Percentiles rank a stretch among this genome's conserved stretches.
Evolutionary conservation across 2,797 vertebrate genomes (phyloP).

Genomic region (Gadopsis marmoratus): DNA sequence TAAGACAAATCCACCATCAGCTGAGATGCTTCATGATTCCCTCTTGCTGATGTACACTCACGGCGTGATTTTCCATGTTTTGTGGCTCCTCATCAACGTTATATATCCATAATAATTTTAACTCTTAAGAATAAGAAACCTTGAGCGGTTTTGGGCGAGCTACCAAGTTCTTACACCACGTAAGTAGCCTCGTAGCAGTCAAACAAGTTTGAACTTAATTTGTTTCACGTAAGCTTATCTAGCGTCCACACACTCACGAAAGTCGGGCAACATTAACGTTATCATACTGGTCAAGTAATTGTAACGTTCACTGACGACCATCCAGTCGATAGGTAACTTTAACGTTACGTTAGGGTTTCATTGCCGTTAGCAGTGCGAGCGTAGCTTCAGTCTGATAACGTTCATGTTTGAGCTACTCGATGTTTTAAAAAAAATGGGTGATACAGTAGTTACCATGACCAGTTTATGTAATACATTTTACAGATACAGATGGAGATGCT

Average conservation of each 20-base stretch:
- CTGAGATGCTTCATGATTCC: accelerated
- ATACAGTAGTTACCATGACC: accelerated
- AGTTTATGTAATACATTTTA: neutral
- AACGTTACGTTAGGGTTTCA: slow-evolving; percentile 34
- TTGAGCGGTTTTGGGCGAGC: neutral
- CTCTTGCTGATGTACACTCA: neutral
- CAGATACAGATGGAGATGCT: accelerated
- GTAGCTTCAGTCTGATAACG: slow-evolving; percentile 42
- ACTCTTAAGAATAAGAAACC: neutral
- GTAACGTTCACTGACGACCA: neutral
- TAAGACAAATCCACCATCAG: neutral
- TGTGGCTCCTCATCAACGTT: neutral
- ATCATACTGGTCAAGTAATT: neutral
- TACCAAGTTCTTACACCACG: neutral
- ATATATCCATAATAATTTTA: neutral
- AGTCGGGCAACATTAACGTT: accelerated
- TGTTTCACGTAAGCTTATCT: too few species aligned
- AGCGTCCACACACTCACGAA: neutral
- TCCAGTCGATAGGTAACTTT: slow-evolving; percentile 16
- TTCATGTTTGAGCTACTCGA: slow-evolving; percentile 4
- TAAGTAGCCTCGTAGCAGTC: neutral
- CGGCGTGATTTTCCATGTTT: neutral
- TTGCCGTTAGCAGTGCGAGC: slow-evolving; percentile 61
- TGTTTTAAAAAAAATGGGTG: neutral
- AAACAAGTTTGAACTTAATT: neutral